Conservation (phyloP, 2,797 vertebrate species). For the Sebastolobus altivelis region DNA sequence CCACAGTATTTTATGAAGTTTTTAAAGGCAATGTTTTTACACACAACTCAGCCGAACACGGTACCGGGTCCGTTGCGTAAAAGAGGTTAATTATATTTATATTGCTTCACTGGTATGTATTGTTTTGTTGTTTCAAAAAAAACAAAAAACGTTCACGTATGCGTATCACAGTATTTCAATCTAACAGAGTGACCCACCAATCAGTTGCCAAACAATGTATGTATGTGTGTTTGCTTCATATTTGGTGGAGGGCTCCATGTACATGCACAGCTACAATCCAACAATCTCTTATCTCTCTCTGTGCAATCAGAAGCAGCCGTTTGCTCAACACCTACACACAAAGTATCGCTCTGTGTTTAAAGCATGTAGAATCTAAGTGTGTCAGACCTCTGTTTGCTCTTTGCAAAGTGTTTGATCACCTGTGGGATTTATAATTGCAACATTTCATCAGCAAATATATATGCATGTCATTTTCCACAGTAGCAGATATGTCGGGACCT, state of each 20-base stretch:
- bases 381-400: slow-evolving; percentile 69
- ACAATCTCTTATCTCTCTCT: slow-evolving; percentile 32
- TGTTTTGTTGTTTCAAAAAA: background rate
- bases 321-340: slow-evolving; percentile 44
- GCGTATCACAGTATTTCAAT: background rate
- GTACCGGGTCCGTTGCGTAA: no score
- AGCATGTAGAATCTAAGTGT: slow-evolving; percentile 13
- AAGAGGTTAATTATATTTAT: background rate
- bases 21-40: no score
- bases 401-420: slow-evolving; percentile 76
- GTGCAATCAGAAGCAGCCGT: slow-evolving; percentile 29
- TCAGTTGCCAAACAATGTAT: background rate
- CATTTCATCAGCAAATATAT: slow-evolving; percentile 74
- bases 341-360: slow-evolving; percentile 47
- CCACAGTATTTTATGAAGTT: no score
- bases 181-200: background rate
- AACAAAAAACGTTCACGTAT: background rate
- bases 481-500: slow-evolving; percentile 16
- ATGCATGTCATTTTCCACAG: slow-evolving; percentile 36
- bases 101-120: background rate
- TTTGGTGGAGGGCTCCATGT: background rate
- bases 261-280: slow-evolving; percentile 15
- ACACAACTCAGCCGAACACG: no score
- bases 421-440: slow-evolving; percentile 70
- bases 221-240: slow-evolving; percentile 5